These are phyloP conservation scores for Aplochiton taeniatus DNA, from an alignment of 2,797 vertebrate species.

Conservation along the genomic window DNA sequence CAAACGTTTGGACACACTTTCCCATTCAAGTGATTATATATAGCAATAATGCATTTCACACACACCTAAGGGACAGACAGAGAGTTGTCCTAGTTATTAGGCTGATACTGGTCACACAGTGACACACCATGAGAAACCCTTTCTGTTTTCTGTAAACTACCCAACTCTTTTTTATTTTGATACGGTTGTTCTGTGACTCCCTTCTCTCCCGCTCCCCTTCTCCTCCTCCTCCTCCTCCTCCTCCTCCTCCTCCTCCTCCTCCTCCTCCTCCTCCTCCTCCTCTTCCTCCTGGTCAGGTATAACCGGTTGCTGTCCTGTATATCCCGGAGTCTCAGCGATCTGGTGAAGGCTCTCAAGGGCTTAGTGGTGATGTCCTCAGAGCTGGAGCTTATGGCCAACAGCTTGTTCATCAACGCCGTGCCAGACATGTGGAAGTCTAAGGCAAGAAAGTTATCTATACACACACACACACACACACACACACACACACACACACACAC, in stretches of 20 bases:
- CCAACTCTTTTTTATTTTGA: too few relatives aligned
- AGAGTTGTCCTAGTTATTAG: too few relatives aligned
- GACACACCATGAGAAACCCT: too few relatives aligned
- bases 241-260: not conserved
- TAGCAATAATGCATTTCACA: too few relatives aligned
- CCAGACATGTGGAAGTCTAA: slow-evolving; percentile 88
- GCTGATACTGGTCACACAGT: too few relatives aligned
- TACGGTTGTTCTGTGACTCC: too few relatives aligned
- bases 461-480: not conserved
- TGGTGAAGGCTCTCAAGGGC: slow-evolving; percentile 89
- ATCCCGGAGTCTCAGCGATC: slow-evolving; percentile 78
- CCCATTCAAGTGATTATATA: too few relatives aligned
- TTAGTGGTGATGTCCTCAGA: slow-evolving; percentile 90
- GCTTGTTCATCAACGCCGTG: slow-evolving; percentile 86
- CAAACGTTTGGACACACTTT: too few relatives aligned
- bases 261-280: slow-evolving; percentile 2
- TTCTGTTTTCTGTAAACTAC: too few relatives aligned
- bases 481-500: not conserved
- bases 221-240: not conserved
- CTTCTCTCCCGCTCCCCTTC: too few relatives aligned
- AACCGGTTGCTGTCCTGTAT: slow-evolving; percentile 83
- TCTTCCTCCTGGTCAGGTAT: slow-evolving; percentile 77
- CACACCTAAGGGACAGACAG: too few relatives aligned
- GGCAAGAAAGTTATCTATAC: slow-evolving; percentile 64
- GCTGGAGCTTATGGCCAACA: slow-evolving; percentile 87